Conservation (phyloP, 1,140 invertebrate species). For the Littorina saxatilis region DNA sequence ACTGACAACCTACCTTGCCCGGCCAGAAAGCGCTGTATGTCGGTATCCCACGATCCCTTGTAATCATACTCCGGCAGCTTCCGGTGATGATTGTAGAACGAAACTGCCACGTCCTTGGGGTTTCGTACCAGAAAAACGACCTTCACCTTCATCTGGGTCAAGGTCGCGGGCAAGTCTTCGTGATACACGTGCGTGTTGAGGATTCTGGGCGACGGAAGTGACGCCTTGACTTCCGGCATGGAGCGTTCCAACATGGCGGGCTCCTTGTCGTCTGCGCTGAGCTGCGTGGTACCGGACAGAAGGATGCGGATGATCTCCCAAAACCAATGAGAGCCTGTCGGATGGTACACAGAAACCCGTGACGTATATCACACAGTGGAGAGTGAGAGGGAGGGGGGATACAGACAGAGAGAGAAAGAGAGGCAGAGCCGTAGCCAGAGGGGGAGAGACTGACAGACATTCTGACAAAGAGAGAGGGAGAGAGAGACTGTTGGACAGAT, state of each 20-base stretch:
- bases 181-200: slow-evolving; percentile 49
- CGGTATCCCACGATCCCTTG: slow-evolving; percentile 34
- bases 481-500: too few relatives aligned
- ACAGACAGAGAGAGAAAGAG: too few relatives aligned
- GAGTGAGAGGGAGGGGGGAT: too few relatives aligned
- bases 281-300: slow-evolving; percentile 31
- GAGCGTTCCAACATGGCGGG: slow-evolving; percentile 39
- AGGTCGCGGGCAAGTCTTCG: slow-evolving; percentile 37
- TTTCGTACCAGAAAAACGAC: slow-evolving; percentile 47
- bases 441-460: too few relatives aligned
- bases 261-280: slow-evolving; percentile 37
- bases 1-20: too few relatives aligned
- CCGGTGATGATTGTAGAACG: slow-evolving; percentile 49
- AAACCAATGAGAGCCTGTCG: slow-evolving; percentile 48
- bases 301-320: slow-evolving; percentile 53
- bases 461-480: too few relatives aligned
- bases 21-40: too few relatives aligned
- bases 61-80: slow-evolving; percentile 31
- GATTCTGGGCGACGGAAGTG: slow-evolving; percentile 46
- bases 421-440: background rate
- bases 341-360: background rate
- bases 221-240: slow-evolving; percentile 17
- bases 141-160: slow-evolving; percentile 40
- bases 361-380: too few relatives aligned
- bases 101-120: slow-evolving; percentile 59